phyloP scores from a whole-genome alignment of 2,888 invertebrate species.

The Lissonota sp. region DNA sequence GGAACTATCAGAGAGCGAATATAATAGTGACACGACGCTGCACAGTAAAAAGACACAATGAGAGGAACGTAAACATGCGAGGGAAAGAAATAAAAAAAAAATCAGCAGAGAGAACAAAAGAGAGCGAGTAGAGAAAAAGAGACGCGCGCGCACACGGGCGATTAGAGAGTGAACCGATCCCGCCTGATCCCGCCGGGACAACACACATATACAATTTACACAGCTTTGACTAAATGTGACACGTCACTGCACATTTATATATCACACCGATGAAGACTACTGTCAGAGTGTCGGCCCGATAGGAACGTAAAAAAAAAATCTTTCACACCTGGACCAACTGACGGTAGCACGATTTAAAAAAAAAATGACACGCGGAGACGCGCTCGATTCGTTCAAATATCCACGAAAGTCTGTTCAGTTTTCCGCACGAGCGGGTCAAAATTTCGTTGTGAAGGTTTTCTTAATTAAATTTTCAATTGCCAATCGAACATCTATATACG shows the following conservation, averaged over 20 bases:
- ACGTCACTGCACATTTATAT: slow-evolving; percentile 50
- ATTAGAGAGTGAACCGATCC: slow-evolving; percentile 48
- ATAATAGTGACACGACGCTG: not conserved
- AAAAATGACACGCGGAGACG: too few species aligned
- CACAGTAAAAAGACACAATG: slow-evolving; percentile 21
- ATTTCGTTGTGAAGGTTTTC: too few species aligned
- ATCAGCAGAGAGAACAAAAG: slow-evolving; percentile 4
- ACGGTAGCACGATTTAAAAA: not conserved
- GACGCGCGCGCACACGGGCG: slow-evolving; percentile 35
- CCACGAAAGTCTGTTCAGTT: too few species aligned
- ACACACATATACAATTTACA: not conserved
- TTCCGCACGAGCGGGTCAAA: too few species aligned
- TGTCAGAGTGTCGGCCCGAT: too few species aligned
- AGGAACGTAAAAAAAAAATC: too few species aligned
- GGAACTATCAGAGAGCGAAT: not conserved
- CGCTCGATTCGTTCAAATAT: too few species aligned
- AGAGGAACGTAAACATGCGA: slow-evolving; percentile 45
- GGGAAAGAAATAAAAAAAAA: slow-evolving; percentile 23
- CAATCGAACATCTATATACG: slow-evolving; percentile 35
- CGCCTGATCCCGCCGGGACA: slow-evolving; percentile 44
- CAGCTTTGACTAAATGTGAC: slow-evolving; percentile 26
- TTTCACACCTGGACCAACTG: slow-evolving; percentile 26
- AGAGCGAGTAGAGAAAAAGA: slow-evolving; percentile 31
- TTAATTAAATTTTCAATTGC: too few species aligned
- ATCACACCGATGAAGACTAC: slow-evolving; percentile 1